Conservation (phyloP, 2,113 vertebrate genomes). For the Catharus fuscescens region DNA sequence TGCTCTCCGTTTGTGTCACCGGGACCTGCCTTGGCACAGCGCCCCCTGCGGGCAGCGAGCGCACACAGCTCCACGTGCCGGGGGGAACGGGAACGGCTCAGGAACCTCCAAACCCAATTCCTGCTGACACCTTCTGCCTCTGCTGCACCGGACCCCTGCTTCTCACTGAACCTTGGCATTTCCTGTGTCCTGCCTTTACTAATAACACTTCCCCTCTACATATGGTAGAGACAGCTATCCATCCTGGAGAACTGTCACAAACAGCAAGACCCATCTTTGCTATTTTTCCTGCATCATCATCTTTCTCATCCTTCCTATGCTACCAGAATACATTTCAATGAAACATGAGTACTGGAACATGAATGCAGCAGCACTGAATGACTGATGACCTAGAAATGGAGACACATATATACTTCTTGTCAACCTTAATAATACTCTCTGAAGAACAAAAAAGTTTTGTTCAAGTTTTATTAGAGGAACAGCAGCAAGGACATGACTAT, state of each 20-base stretch:
- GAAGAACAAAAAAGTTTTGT: not conserved
- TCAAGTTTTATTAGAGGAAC: not conserved
- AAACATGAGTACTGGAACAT: not conserved
- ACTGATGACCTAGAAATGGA: not conserved
- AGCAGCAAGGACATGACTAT: not conserved
- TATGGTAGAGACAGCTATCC: not conserved
- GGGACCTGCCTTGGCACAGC: too few species aligned
- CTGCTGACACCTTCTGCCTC: too few species aligned
- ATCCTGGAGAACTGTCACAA: not conserved
- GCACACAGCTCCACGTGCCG: too few species aligned
- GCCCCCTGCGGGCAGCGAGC: too few species aligned
- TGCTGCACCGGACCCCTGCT: not conserved
- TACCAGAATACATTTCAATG: not conserved
- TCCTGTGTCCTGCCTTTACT: not conserved
- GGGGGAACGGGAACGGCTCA: too few species aligned
- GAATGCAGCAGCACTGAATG: not conserved
- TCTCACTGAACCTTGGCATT: not conserved
- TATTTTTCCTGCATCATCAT: not conserved
- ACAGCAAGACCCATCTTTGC: not conserved
- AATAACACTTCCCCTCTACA: not conserved
- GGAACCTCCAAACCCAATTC: too few species aligned
- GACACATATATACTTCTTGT: not conserved
- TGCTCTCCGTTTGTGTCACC: rapidly evolving
- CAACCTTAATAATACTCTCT: not conserved
- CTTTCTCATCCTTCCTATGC: not conserved